phyloP scores from a whole-genome alignment of 2,797 vertebrate genomes.

The Leptatherina wallacei region DNA sequence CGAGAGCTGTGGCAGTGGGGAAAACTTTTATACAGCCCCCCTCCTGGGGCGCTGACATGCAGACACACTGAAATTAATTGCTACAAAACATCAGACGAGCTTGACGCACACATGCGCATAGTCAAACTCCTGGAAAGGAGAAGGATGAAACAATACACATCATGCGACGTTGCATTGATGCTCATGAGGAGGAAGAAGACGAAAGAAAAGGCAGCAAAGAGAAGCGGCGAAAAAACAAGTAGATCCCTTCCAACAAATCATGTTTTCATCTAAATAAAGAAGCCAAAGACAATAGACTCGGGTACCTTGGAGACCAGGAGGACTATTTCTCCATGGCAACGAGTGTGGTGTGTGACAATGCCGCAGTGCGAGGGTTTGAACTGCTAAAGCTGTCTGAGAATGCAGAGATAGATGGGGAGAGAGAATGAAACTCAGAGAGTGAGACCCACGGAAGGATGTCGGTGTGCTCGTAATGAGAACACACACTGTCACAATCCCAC shows the following conservation, averaged over 20 bases:
- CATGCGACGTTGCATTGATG: slow-evolving; percentile 71
- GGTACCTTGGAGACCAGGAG: slow-evolving; percentile 89
- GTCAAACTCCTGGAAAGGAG: slow-evolving; percentile 81
- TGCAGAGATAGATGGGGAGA: slow-evolving; percentile 78
- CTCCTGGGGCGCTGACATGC: slow-evolving; percentile 79
- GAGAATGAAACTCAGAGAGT: slow-evolving; percentile 66
- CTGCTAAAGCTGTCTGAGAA: slow-evolving; percentile 83
- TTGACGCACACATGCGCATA: slow-evolving; percentile 71
- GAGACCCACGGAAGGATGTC: slow-evolving; percentile 70
- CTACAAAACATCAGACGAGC: slow-evolving; percentile 82
- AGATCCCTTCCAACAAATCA: slow-evolving; percentile 83
- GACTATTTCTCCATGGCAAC: slow-evolving; percentile 90
- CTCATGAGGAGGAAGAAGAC: slow-evolving; percentile 69
- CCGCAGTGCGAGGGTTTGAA: slow-evolving; percentile 83
- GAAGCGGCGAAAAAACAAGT: slow-evolving; percentile 69
- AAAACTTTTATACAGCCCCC: slow-evolving; percentile 78
- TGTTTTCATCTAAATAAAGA: slow-evolving; percentile 89
- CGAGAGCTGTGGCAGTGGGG: slow-evolving; percentile 76
- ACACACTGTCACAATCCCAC: slow-evolving; percentile 79
- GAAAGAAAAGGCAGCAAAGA: slow-evolving; percentile 66
- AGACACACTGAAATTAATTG: slow-evolving; percentile 83
- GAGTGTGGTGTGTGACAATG: slow-evolving; percentile 82
- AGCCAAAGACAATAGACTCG: slow-evolving; percentile 86
- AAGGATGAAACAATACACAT: slow-evolving; percentile 78
- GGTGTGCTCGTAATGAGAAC: slow-evolving; percentile 79